Conservation (phyloP, 2,888 invertebrate species). For the Tanytarsus gracilentus region DNA sequence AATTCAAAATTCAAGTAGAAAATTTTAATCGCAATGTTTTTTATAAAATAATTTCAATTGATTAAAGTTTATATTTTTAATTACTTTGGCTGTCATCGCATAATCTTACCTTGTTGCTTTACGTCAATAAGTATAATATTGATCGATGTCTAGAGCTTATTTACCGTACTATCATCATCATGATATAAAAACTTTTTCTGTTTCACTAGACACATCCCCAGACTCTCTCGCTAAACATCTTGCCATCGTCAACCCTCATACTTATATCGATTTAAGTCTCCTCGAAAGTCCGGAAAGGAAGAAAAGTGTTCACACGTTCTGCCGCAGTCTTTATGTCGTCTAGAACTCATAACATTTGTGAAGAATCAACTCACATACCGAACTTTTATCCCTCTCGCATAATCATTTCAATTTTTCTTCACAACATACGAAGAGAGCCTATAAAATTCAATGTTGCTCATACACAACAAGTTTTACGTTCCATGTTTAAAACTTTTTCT, state of each 20-base stretch:
- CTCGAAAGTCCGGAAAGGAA: neutral
- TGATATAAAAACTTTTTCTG: no score
- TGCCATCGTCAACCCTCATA: no score
- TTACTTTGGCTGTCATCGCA: no score
- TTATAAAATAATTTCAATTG: no score
- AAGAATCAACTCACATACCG: slow-evolving; percentile 11
- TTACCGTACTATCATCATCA: no score
- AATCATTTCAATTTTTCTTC: slow-evolving; percentile 19
- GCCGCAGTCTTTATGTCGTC: slow-evolving; percentile 25
- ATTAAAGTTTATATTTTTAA: no score
- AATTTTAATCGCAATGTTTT: no score
- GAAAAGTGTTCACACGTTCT: slow-evolving; percentile 5
- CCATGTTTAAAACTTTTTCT: neutral
- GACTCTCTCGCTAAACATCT: slow-evolving; percentile 8
- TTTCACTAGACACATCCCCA: slow-evolving; percentile 13
- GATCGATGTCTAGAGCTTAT: no score
- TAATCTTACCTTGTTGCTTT: no score
- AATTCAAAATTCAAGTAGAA: no score
- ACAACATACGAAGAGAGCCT: slow-evolving; percentile 26
- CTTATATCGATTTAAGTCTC: neutral
- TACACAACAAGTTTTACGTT: slow-evolving; percentile 3
- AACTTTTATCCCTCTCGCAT: neutral
- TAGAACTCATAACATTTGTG: slow-evolving; percentile 19
- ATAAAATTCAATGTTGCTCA: slow-evolving; percentile 24
- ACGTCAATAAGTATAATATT: no score